Conservation (phyloP, 2,113 vertebrate species). For the Colius striatus region DNA sequence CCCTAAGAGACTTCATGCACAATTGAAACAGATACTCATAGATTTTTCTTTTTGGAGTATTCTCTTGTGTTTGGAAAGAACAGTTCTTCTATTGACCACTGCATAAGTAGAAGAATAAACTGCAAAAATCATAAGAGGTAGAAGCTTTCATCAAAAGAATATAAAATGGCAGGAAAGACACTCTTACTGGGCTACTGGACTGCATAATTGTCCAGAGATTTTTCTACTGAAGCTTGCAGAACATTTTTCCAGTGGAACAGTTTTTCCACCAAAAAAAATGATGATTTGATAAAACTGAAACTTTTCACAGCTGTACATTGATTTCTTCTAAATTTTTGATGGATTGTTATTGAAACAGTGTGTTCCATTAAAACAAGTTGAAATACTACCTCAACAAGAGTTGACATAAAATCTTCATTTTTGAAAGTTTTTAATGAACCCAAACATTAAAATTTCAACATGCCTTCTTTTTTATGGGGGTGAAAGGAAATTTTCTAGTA, state of each 20-base stretch:
- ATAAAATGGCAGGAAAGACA: slow-evolving; percentile 30
- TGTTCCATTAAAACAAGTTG: neutral
- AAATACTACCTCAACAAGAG: neutral
- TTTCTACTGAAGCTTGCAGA: slow-evolving; percentile 25
- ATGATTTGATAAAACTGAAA: slow-evolving; percentile 51
- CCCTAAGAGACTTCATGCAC: neutral
- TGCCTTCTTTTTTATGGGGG: neutral
- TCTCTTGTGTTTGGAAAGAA: slow-evolving; percentile 27
- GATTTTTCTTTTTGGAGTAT: slow-evolving; percentile 9
- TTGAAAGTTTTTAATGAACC: neutral
- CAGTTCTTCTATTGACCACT: slow-evolving; percentile 25
- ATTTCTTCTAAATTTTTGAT: slow-evolving; percentile 31
- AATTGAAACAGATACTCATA: slow-evolving; percentile 6
- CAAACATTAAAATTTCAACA: slow-evolving; percentile 16
- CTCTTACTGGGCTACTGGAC: slow-evolving; percentile 46
- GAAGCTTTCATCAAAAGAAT: slow-evolving; percentile 62
- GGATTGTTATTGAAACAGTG: slow-evolving; percentile 30
- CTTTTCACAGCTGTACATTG: slow-evolving; percentile 13
- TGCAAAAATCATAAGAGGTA: slow-evolving; percentile 27
- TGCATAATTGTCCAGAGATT: slow-evolving; percentile 36
- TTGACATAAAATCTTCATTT: neutral
- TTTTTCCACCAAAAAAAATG: slow-evolving; percentile 47
- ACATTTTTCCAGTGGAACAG: slow-evolving; percentile 32
- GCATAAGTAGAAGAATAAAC: slow-evolving; percentile 28
- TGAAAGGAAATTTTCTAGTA: neutral